Evolutionary conservation across 2,797 vertebrate species (phyloP), one percentile per base, ranked within the genome.

Genomic region (Pteronotus mesoamericanus): DNA sequence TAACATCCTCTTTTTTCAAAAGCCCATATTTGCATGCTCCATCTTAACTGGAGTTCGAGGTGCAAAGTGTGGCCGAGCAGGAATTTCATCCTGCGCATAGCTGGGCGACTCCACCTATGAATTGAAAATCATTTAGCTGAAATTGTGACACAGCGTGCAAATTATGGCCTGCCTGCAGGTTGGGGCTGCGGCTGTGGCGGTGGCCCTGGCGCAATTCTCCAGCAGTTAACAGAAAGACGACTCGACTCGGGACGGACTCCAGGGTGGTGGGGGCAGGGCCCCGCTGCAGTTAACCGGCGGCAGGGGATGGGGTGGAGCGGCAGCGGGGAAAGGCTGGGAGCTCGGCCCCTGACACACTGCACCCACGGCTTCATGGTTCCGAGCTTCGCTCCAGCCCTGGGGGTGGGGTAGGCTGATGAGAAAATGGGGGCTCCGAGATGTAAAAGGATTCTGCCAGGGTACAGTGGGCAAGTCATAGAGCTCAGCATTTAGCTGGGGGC

Each of bases 101-200:
- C 66, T 57, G 53, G 66, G 46, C 86, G 91, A 95, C 97, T 96
- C 95, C 97, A 94, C 97, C 96, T 95, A 89, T 48, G 96, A 94
- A 93, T 0, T 94, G 95, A 97, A 97, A 97, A 97, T 96, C 96
- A 96, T 97, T 97, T 97, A 95, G 96, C 80, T 89, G 79, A 64
- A 89, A 92, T 97, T 95, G 94, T 96, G 92, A 96, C 96, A 96
- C n/a, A 59, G 71, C 9, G 1, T 71, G 89, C 79, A 92, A 91
- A 97, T 97, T 94, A 96, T 1, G 44, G 74, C 75, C 75, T 26
- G 79, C 90, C 96, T 90, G 79, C 80, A 39, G 94, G 94, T 64
- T 24, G 66, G 87, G 91, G 74, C 83, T 59, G 72, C 22, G 64
- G 57, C 89, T 29, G 9, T 0, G 84, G 75, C 74, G 19, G 9